These are phyloP conservation scores for Volucella bombylans DNA, from an alignment of 2,888 invertebrate genomes.

Conservation along the genomic window DNA sequence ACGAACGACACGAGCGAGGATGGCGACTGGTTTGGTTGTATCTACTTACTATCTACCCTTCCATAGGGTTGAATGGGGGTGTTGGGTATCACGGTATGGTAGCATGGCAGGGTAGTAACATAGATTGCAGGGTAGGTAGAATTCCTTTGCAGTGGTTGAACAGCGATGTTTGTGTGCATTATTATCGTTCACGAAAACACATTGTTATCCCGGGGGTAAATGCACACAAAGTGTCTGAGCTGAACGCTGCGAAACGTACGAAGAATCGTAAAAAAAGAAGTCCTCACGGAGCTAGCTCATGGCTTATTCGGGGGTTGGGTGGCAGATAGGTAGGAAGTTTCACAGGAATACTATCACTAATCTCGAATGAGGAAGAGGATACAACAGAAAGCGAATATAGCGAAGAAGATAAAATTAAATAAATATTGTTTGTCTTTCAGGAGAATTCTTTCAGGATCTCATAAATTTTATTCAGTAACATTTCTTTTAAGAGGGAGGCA, in stretches of 20 bases:
- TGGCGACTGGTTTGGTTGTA: neutral
- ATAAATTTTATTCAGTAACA: constrained; percentile 59
- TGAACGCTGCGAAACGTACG: neutral
- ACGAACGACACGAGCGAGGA: neutral
- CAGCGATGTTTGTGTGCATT: constrained; percentile 67
- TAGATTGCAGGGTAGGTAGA: constrained; percentile 15
- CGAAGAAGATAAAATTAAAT: constrained; percentile 67
- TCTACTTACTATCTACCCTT: too few species aligned
- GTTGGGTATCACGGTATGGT: neutral
- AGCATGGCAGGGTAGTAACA: constrained; percentile 3
- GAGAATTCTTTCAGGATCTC: constrained; percentile 65
- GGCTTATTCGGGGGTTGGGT: too few species aligned
- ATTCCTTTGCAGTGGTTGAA: constrained; percentile 67
- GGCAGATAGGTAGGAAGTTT: neutral
- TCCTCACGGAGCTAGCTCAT: neutral
- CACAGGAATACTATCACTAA: constrained; percentile 44
- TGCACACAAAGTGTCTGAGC: constrained; percentile 50
- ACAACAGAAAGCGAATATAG: constrained; percentile 33
- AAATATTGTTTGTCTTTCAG: constrained; percentile 69
- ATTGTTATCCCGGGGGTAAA: constrained; percentile 58
- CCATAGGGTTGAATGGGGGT: neutral
- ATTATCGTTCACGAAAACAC: constrained; percentile 71
- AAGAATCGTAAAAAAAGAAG: constrained; percentile 34
- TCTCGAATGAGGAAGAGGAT: constrained; percentile 51
- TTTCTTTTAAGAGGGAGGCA: neutral